Conservation (phyloP, 2,888 invertebrate species). For the Agrochola macilenta region DNA sequence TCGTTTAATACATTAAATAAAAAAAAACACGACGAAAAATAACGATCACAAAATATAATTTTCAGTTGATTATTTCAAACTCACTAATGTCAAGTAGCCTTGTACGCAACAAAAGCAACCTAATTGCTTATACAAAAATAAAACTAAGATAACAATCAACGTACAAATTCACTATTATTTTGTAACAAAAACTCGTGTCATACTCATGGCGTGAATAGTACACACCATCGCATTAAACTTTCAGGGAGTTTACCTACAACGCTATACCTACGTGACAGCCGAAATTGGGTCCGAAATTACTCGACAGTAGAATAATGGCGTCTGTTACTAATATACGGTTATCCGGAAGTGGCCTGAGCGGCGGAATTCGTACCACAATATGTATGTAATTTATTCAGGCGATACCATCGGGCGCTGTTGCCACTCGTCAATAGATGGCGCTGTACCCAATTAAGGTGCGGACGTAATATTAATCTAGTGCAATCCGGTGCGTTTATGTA, state of each 20-base stretch:
- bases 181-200: constrained; percentile 53
- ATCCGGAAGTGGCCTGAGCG: constrained; percentile 74
- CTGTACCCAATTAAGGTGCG: constrained; percentile 31
- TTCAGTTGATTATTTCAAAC: not conserved
- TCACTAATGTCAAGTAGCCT: not conserved
- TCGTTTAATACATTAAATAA: not conserved
- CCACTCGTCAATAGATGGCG: constrained; percentile 81
- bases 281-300: constrained; percentile 75
- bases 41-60: not conserved
- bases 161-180: constrained; percentile 58
- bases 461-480: constrained; percentile 46
- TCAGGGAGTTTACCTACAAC: constrained; percentile 69
- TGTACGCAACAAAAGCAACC: not conserved
- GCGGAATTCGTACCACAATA: constrained; percentile 70
- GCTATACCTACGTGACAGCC: constrained; percentile 68
- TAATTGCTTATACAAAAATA: constrained; percentile 34
- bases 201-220: constrained; percentile 62
- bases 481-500: constrained; percentile 54
- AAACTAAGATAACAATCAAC: constrained; percentile 49
- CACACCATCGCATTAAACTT: constrained; percentile 71
- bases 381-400: constrained; percentile 70
- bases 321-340: constrained; percentile 73
- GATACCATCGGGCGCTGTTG: constrained; percentile 49
- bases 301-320: constrained; percentile 72
- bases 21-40: not conserved